Evolutionary conservation across 2,797 vertebrate species (phyloP).

Genomic region (Parambassis ranga): DNA sequence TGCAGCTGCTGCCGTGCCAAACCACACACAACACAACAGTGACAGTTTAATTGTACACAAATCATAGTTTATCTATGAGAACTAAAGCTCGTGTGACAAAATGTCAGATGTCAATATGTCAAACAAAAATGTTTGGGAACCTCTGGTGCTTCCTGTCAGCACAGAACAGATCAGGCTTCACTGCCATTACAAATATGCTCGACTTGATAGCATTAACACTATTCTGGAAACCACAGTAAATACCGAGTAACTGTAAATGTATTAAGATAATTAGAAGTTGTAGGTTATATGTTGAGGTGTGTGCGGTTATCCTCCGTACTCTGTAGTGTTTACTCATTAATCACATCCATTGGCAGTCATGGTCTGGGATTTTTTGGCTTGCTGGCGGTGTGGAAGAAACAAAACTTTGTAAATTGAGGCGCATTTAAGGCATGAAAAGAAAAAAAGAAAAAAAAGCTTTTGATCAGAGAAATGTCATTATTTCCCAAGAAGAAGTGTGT

Average conservation of each 20-base stretch:
- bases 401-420: constrained; percentile 47
- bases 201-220: no score
- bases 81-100: no score
- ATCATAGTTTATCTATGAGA: no score
- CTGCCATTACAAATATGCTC: no score
- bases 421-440: constrained; percentile 11
- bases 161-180: no score
- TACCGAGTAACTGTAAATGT: neutral
- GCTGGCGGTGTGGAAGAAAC: constrained; percentile 10
- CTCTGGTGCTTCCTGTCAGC: no score
- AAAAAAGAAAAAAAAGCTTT: constrained; percentile 29
- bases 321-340: constrained; percentile 44
- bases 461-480: constrained; percentile 51
- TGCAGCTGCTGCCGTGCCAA: no score
- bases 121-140: no score
- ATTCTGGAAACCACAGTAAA: no score
- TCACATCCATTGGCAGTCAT: constrained; percentile 21
- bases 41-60: no score
- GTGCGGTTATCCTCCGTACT: neutral
- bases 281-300: neutral
- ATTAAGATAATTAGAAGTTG: constrained; percentile 18
- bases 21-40: no score
- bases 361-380: constrained; percentile 3
- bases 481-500: constrained; percentile 25
- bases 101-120: no score